Base-by-base conservation (phyloP, 1,140 invertebrate species). In the Aphelinus certus region DNA sequence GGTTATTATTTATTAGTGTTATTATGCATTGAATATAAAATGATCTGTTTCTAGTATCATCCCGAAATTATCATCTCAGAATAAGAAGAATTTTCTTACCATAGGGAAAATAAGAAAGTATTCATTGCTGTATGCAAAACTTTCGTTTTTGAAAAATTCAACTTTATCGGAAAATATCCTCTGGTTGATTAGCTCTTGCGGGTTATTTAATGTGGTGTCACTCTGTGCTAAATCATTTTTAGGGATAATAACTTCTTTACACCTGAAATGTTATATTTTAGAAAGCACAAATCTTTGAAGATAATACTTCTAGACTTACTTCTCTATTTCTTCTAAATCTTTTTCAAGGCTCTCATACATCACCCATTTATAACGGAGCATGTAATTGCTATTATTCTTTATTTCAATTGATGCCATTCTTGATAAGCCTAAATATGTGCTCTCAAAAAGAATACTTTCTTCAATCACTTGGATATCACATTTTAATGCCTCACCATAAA, bases 341-440 rank as follows among this genome's bases (percentile, higher is more conserved):
- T 76, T 69, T 10, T 82, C 74, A 0, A 6, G 51, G 48, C 75
- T 76, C 65, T 82, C 69, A 47, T 81, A 79, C 45, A 75, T 75
- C 79, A 86, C 85, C 88, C 88, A 89, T n/a, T 81, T 73, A 64
- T 85, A 89, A 3, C 82, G 78, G 3, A 87, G 79, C 3, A 83
- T 55, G 56, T 87, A 81, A 46, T 87, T 78, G 76, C 86, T 89
- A 46, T 84, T 80, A 77, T 90, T 90, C 7, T 81, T 72, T 42
- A 90, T 83, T n/a, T 78, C 83, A 2, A 89, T 26, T 42, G 56
- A 76, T 46, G 79, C 77, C 43, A 82, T 81, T 26, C 80, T 80
- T 26, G 83, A 84, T 58, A 90, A 63, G 6, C 85, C 84, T 0
- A 89, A 78, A 65, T 83, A 89, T 49, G 88, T 88, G 7, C 88